Evolutionary conservation across 2,797 vertebrate genomes (phyloP), one percentile per base, ranked within the genome.

Genomic region (Pseudomugil gertrudae): DNA sequence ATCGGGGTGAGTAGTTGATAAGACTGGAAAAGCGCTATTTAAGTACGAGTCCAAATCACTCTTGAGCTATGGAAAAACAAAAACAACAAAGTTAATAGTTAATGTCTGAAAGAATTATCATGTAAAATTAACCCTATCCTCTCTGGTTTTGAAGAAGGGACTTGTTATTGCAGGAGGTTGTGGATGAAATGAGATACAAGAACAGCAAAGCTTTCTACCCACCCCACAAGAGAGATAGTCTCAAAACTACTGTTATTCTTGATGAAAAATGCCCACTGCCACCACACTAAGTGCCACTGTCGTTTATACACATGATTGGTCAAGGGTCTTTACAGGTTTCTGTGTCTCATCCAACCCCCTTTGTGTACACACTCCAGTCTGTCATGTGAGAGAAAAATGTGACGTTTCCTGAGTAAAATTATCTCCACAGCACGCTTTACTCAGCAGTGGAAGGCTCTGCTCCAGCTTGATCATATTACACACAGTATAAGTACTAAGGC

Each of bases 391-490:
- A 17, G 62, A 53, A 40, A 79, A 78, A 81, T 75, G 29, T 51
- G 72, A 57, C 77, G 80, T 76, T 53, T 62, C 70, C 52, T 72
- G 43, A 47, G 54, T 77, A 40, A 69, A 83, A 86, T 89, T 69
- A 86, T 90, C 84, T 85, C 59, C 66, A 58, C 60, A 78, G 81
- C 78, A 76, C 76, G 80, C 80, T 69, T 80, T 85, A 78, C 72
- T 66, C 71, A 52, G 71, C 57, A 59, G 63, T 35, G 48, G 40
- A 71, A 56, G 74, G 83, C 85, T 89, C 80, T 21, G 55, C 77
- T 89, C 63, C 62, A 58, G 78, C 85, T 60, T 91, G 90, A 93
- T 93, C 88, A 90, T 75, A 86, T 92, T 92, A 89, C 86, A 89
- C 81, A 90, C 81, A 74, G 83, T 83, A 74, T n/a, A n/a, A 84